Base-by-base conservation (phyloP, 2,888 invertebrate species). In the Athetis lepigone region DNA sequence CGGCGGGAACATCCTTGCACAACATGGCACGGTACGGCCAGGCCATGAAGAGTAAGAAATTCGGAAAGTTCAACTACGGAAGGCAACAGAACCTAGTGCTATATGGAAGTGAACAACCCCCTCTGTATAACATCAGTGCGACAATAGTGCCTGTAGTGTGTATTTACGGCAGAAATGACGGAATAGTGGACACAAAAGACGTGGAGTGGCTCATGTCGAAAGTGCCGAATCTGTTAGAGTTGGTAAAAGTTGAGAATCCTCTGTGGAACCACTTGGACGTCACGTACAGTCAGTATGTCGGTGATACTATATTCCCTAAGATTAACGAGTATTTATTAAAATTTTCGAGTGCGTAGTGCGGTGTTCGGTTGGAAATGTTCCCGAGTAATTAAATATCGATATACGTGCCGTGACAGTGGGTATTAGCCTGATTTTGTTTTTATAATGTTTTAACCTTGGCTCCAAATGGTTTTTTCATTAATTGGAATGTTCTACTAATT, bases 181-280 rank as follows among this genome's bases (percentile, higher is more conserved):
- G 97, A 96, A 84, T 96, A 93, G 96, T 92, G 95, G 79, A 96
- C 95, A 86, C 92, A 0, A 88, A 90, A 81, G 96, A 97, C 54
- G 95, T 96, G 1, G 80, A 93, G 37, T 95, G 95, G 80, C 81
- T 97, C 65, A 86, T 95, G 23, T 80, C 85, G 0, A 87, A 93
- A 57, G 85, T 97, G 23, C 96, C 96, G 0, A 95, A 96, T 76
- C 94, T 96, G 1, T 71, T 95, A 29, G 96, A 96, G 60, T 93
- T 92, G 56, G 92, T 95, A 74, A 86, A 95, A 64, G 96, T 97
- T 27, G 89, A 94, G 0, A 92, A 96, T 79, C 93, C 95, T 4
- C 46, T 81, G 6, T 89, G 88, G 86, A 85, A 83, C 42, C 90
- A 90, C 45, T 57, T 90, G 37, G 90, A 90, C 52, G 74, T 84